These are phyloP conservation scores for Julus scanicus DNA, from an alignment of 2,888 invertebrate genomes.

Conservation along the genomic window DNA sequence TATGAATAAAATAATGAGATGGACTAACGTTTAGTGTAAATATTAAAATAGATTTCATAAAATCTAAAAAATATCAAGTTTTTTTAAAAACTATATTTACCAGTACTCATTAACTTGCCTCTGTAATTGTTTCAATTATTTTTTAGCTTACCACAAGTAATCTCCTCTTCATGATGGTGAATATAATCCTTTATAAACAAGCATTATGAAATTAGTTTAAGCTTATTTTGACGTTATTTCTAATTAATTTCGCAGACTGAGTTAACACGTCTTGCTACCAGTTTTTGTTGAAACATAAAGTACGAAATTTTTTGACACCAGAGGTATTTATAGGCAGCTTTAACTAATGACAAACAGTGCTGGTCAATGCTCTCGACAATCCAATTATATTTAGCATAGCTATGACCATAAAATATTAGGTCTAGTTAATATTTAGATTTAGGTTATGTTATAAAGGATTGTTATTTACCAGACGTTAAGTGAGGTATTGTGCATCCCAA, in stretches of 20 bases:
- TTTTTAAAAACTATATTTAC: no score
- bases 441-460: background rate
- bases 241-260: background rate
- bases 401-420: conserved; percentile 36
- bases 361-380: background rate
- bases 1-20: no score
- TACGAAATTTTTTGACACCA: background rate
- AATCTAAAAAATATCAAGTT: no score
- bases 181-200: background rate
- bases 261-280: background rate
- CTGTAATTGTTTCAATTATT: background rate
- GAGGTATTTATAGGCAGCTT: background rate
- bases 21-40: no score
- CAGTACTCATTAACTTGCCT: no score
- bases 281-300: background rate
- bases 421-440: conserved; percentile 31
- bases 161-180: background rate
- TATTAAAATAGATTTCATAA: no score
- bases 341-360: background rate
- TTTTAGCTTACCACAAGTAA: conserved; percentile 11
- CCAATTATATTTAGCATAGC: background rate
- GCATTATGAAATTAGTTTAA: background rate
- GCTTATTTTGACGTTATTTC: background rate
- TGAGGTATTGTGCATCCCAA: background rate
- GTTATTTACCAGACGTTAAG: background rate